Conservation (phyloP, 92 coral and sea anemone genomes). For the Zoanthus solanderi region DNA sequence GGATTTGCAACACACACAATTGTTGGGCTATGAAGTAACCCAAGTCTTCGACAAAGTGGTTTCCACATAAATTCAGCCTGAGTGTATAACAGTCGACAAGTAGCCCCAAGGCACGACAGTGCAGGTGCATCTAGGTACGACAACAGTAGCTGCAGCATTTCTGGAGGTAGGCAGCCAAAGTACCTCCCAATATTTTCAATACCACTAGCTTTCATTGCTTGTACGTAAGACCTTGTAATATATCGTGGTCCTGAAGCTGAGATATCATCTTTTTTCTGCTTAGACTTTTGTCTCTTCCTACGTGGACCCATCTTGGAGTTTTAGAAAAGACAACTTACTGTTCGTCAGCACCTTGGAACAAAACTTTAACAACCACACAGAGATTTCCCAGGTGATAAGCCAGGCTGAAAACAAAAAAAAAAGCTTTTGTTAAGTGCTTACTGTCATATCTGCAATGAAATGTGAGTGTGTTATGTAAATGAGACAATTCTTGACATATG, state of each 20-base stretch:
- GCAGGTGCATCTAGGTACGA: conserved; percentile 95
- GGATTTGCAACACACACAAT: conserved; percentile 91
- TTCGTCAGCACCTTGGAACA: not conserved
- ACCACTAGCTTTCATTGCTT: conserved; percentile 76
- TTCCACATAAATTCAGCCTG: conserved; percentile 86
- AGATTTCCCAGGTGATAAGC: conserved; percentile 3
- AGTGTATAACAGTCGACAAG: conserved; percentile 81
- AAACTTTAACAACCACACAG: not conserved
- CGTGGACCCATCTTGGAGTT: conserved; percentile 69
- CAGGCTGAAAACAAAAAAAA: conserved; percentile 2
- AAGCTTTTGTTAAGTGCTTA: not conserved
- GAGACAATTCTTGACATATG: not conserved
- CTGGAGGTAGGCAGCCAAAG: conserved; percentile 91
- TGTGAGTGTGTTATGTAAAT: conserved; percentile 17
- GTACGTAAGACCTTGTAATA: conserved; percentile 75
- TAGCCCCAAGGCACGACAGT: conserved; percentile 83
- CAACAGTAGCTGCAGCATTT: conserved; percentile 85
- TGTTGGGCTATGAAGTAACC: conserved; percentile 78
- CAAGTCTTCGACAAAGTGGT: conserved; percentile 79
- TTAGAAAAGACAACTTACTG: not conserved
- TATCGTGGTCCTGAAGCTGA: conserved; percentile 59
- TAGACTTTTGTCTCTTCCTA: conserved; percentile 46
- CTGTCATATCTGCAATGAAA: conserved; percentile 7
- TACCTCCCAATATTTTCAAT: conserved; percentile 86
- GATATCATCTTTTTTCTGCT: not conserved